These are phyloP conservation scores for Epirrhoe alternata DNA, from an alignment of 2,888 invertebrate species.

Conservation along the genomic window DNA sequence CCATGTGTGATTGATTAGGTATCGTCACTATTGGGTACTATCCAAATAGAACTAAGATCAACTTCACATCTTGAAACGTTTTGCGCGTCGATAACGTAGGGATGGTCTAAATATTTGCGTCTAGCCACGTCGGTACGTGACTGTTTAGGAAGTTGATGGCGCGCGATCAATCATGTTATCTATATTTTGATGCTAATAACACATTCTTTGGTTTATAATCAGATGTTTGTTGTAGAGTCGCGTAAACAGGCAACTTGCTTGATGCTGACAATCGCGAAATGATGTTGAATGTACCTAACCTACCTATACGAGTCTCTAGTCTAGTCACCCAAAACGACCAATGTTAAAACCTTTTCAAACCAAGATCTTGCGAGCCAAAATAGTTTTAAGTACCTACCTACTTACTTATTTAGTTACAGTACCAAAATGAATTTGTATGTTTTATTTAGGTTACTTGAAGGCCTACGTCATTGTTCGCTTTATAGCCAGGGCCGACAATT, in stretches of 20 bases:
- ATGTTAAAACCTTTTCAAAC: too few species aligned
- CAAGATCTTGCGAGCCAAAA: too few species aligned
- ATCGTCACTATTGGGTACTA: background rate
- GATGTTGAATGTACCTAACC: too few species aligned
- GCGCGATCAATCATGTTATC: conserved; percentile 27
- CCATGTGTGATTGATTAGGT: background rate
- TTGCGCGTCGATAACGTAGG: conserved; percentile 9
- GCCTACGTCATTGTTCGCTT: too few species aligned
- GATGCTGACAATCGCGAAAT: background rate
- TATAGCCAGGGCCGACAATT: too few species aligned
- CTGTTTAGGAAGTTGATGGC: background rate
- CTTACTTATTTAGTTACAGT: too few species aligned
- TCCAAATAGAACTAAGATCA: conserved; percentile 7
- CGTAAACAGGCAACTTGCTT: background rate
- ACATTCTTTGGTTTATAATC: conserved; percentile 3
- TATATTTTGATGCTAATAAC: conserved; percentile 1
- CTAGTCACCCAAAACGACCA: too few species aligned
- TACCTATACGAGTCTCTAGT: too few species aligned
- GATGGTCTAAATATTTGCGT: conserved; percentile 22
- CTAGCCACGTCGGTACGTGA: conserved; percentile 7
- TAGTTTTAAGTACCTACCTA: too few species aligned
- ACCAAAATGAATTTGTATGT: too few species aligned
- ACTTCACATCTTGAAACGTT: conserved; percentile 7
- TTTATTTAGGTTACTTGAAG: too few species aligned
- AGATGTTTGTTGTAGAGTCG: conserved; percentile 1